A percentile compares a stretch with the other conserved stretches of the same genome.
phyloP scores from a whole-genome alignment of 2,888 invertebrate species.

The Phlogophora meticulosa region DNA sequence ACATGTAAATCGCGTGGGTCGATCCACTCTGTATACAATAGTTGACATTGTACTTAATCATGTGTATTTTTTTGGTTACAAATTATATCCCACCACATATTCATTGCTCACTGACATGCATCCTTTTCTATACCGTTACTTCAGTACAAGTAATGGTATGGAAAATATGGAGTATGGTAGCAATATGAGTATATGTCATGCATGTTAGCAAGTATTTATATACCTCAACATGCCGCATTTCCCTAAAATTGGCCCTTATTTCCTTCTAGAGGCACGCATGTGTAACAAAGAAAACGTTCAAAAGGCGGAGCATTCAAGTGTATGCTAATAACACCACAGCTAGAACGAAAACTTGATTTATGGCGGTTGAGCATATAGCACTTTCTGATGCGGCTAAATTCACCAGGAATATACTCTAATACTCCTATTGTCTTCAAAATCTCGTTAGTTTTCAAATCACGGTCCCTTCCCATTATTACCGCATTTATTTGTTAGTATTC shows the following conservation, averaged over 20 bases:
- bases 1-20: too few relatives aligned
- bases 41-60: not conserved
- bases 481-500: too few relatives aligned
- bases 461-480: too few relatives aligned
- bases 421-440: too few relatives aligned
- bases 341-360: conserved; percentile 8
- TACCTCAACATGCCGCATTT: conserved; percentile 14
- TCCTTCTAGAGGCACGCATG: not conserved
- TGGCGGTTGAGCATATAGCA: not conserved
- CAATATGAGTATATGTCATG: conserved; percentile 23
- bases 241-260: conserved; percentile 4
- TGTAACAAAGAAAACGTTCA: conserved; percentile 31
- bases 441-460: too few relatives aligned
- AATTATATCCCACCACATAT: not conserved
- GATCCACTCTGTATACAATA: too few relatives aligned
- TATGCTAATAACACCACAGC: conserved; percentile 10
- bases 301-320: conserved; percentile 5
- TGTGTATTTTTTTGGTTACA: conserved; percentile 7
- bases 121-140: conserved; percentile 17
- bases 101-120: not conserved
- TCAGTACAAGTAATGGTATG: not conserved
- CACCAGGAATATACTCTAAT: too few relatives aligned
- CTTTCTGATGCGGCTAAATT: too few relatives aligned
- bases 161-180: not conserved
- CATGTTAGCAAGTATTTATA: conserved; percentile 8